phyloP scores from a whole-genome alignment of 2,797 vertebrate genomes.

The Leucoraja ocellata region DNA sequence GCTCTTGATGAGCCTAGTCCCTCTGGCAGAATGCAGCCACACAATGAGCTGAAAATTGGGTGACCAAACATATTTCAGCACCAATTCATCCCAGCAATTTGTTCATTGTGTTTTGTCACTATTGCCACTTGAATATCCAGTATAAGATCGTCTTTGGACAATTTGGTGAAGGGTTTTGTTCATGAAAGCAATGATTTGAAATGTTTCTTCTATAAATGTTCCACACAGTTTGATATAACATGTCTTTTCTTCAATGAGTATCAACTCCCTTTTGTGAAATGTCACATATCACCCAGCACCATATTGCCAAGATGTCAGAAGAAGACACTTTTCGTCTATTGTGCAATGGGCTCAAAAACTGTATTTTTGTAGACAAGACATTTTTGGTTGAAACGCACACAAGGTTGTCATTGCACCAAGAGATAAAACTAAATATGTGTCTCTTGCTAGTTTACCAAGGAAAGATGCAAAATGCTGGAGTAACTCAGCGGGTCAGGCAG shows the following conservation, averaged over 20 bases:
- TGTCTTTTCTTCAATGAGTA: background rate
- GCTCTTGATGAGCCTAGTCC: background rate
- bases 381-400: background rate
- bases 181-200: background rate
- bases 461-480: too few species aligned
- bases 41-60: background rate
- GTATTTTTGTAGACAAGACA: background rate
- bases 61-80: too few species aligned
- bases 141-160: background rate
- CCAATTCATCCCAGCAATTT: too few species aligned
- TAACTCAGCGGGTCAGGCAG: too few species aligned
- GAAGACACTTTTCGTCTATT: background rate
- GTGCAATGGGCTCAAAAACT: background rate
- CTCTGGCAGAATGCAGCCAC: background rate
- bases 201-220: background rate
- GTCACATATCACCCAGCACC: background rate
- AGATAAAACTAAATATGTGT: background rate
- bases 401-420: background rate
- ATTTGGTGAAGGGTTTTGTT: background rate
- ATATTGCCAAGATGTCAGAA: background rate
- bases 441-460: too few species aligned
- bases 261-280: background rate
- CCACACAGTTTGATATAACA: background rate
- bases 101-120: background rate
- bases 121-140: background rate